Percentiles rank a stretch among this genome's conserved stretches.
Evolutionary conservation across 2,888 invertebrate genomes (phyloP).

Genomic region (Acronicta aceris): DNA sequence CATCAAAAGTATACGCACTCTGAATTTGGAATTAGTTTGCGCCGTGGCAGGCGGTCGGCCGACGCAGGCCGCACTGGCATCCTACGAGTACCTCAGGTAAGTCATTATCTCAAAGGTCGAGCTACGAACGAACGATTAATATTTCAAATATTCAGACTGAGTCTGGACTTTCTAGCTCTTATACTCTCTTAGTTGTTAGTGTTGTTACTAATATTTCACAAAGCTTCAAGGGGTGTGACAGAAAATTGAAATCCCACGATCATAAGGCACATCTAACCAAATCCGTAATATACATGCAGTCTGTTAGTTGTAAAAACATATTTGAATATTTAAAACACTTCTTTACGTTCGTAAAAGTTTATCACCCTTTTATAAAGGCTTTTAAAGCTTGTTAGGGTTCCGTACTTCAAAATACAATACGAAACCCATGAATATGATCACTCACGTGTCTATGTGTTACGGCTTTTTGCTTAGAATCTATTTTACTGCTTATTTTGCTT

Average conservation of each 20-base stretch:
- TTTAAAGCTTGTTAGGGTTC: slow-evolving; percentile 24
- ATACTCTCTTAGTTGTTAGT: slow-evolving; percentile 1
- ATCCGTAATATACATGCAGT: slow-evolving; percentile 44
- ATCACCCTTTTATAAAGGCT: slow-evolving; percentile 53
- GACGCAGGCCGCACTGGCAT: slow-evolving; percentile 20
- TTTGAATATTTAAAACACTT: slow-evolving; percentile 58
- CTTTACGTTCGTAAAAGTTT: slow-evolving; percentile 53
- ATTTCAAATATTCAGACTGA: slow-evolving; percentile 21
- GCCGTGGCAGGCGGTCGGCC: slow-evolving; percentile 11
- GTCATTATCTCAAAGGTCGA: slow-evolving; percentile 30
- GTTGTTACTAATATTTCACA: slow-evolving; percentile 8
- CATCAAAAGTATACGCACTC: slow-evolving; percentile 55
- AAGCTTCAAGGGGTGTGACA: neutral
- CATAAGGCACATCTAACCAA: slow-evolving; percentile 25
- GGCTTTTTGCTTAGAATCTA: too few species aligned
- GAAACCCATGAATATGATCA: neutral
- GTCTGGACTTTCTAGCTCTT: slow-evolving; percentile 8
- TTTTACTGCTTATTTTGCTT: too few species aligned
- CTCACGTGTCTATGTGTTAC: neutral
- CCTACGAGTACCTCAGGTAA: slow-evolving; percentile 36
- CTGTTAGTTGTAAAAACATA: slow-evolving; percentile 46
- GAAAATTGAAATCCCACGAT: slow-evolving; percentile 11
- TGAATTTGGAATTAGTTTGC: slow-evolving; percentile 52
- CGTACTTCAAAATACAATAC: neutral
- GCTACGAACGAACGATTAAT: slow-evolving; percentile 14